phyloP scores from a whole-genome alignment of 2,888 invertebrate genomes.

The Hetaerina titia region DNA sequence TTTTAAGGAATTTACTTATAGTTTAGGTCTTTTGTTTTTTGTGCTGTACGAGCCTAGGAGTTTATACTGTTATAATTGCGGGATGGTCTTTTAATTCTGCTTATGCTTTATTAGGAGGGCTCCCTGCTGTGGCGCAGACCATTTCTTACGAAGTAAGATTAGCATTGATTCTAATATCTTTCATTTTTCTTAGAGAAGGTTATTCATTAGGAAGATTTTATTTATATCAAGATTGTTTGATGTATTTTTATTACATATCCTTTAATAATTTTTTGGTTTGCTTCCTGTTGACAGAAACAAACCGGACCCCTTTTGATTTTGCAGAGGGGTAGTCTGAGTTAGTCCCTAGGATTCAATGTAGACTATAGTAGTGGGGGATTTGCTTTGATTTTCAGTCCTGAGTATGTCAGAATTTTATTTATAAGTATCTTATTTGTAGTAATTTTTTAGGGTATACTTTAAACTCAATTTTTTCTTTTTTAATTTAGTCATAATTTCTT shows the following conservation, averaged over 20 bases:
- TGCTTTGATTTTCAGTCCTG: constrained; percentile 85
- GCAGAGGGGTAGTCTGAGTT: constrained; percentile 88
- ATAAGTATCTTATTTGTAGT: constrained; percentile 81
- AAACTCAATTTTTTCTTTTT: constrained; percentile 79
- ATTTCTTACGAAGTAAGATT: constrained; percentile 89
- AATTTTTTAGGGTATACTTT: constrained; percentile 81
- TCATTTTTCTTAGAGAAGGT: constrained; percentile 80
- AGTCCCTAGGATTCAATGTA: constrained; percentile 89
- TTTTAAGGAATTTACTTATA: constrained; percentile 82
- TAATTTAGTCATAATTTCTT: constrained; percentile 80
- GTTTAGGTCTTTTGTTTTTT: constrained; percentile 83
- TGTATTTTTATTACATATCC: constrained; percentile 80
- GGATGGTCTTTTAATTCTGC: constrained; percentile 87
- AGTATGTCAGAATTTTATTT: constrained; percentile 85
- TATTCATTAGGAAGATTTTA: constrained; percentile 80
- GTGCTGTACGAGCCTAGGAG: constrained; percentile 82
- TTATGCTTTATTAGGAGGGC: constrained; percentile 84
- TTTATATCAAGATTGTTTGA: constrained; percentile 79
- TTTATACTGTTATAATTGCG: constrained; percentile 83
- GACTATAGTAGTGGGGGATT: constrained; percentile 86
- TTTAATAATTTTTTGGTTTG: constrained; percentile 80
- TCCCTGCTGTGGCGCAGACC: constrained; percentile 85
- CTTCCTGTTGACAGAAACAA: constrained; percentile 84
- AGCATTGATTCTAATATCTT: constrained; percentile 82
- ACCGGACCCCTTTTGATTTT: constrained; percentile 89